These are phyloP conservation scores for Sebastes reedi DNA, from an alignment of 2,797 vertebrate species.

Conservation along the genomic window DNA sequence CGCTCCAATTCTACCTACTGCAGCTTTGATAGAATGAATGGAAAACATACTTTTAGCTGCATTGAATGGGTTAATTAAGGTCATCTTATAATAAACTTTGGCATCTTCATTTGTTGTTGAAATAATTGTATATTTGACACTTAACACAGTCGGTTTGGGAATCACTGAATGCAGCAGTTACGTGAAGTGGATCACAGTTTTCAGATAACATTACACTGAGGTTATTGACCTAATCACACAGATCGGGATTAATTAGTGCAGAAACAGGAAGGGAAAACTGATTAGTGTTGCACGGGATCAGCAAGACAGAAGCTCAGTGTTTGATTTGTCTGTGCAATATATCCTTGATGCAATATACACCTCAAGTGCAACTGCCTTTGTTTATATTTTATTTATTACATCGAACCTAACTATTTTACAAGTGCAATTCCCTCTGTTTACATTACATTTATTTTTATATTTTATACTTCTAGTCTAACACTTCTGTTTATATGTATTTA, in stretches of 20 bases:
- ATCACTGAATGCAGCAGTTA: neutral
- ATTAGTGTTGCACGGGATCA: neutral
- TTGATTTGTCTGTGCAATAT: too few species aligned
- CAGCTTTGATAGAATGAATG: neutral
- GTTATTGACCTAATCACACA: neutral
- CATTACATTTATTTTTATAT: too few species aligned
- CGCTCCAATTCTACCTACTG: too few species aligned
- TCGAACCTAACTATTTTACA: fast-evolving
- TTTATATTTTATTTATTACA: too few species aligned
- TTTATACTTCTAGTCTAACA: too few species aligned
- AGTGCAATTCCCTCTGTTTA: too few species aligned
- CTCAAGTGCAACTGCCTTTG: too few species aligned
- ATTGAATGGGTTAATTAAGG: neutral
- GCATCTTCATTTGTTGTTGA: neutral
- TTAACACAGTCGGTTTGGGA: neutral
- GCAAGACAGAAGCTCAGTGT: neutral
- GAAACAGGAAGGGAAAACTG: neutral
- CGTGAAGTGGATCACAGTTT: neutral
- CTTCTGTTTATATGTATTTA: too few species aligned
- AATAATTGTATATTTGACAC: neutral
- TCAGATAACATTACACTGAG: neutral
- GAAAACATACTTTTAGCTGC: neutral
- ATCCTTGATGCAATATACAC: too few species aligned
- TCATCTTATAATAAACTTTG: neutral
- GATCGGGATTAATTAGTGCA: neutral